A percentile compares a stretch with the other conserved stretches of the same genome.
Conservation (phyloP, 37 sponge, comb jelly and placozoan species). For the Dysidea cf. avara region DNA sequence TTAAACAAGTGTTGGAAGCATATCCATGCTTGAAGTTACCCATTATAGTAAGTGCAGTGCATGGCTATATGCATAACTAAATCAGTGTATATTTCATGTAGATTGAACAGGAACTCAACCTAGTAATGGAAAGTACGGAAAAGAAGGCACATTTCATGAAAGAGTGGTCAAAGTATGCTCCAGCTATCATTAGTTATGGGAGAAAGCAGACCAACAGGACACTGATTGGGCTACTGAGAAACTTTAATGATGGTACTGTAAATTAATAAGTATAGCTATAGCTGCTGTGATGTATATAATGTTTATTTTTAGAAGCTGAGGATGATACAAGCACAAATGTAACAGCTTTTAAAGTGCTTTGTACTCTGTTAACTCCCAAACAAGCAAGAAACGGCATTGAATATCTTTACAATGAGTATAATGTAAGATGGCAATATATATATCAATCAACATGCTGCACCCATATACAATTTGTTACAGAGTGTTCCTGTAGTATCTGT, state of each 20-base stretch:
- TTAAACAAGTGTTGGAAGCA: background rate
- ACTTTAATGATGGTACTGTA: background rate
- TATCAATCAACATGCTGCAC: background rate
- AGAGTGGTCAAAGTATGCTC: no score
- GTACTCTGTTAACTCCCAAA: background rate
- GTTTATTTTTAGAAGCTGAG: background rate
- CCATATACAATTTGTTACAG: background rate
- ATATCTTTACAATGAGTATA: no score
- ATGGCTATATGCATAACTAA: background rate
- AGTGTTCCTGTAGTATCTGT: background rate
- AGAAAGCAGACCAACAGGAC: no score
- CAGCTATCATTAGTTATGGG: no score
- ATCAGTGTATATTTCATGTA: background rate
- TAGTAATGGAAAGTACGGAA: background rate
- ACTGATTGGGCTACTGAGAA: no score
- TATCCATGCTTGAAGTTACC: conserved; percentile 19
- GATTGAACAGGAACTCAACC: conserved; percentile 39
- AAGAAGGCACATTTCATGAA: background rate
- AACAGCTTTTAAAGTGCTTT: background rate
- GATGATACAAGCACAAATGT: background rate
- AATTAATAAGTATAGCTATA: background rate
- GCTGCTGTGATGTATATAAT: background rate
- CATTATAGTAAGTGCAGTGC: conserved; percentile 14
- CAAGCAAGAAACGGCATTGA: no score
- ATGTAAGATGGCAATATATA: background rate